A percentile compares a stretch with the other conserved stretches of the same genome.
Evolutionary conservation across 2,113 vertebrate genomes (phyloP).

Genomic region (Orcinus orca): DNA sequence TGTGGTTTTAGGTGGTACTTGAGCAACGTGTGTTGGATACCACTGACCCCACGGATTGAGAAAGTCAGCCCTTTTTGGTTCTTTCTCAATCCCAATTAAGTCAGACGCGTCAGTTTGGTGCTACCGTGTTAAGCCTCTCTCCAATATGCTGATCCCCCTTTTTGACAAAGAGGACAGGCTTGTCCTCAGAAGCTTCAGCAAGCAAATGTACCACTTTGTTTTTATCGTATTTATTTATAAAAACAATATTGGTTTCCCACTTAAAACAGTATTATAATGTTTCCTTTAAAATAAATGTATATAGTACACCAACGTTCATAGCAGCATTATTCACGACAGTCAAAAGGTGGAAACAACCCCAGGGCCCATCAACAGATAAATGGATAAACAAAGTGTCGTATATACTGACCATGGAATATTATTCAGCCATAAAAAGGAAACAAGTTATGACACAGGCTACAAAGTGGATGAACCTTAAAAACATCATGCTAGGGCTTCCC

Average conservation of each 20-base stretch:
- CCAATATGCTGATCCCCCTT: background rate
- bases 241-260: background rate
- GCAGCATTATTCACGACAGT: background rate
- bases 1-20: background rate
- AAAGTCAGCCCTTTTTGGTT: background rate
- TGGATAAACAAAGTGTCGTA: background rate
- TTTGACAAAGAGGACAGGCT: background rate
- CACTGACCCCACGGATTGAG: background rate
- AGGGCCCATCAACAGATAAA: background rate
- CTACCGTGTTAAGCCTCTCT: background rate
- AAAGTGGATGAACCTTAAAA: background rate
- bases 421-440: background rate
- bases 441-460: background rate
- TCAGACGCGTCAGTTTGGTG: background rate
- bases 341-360: background rate
- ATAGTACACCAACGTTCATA: background rate
- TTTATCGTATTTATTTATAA: background rate
- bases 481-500: background rate
- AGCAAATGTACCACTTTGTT: background rate
- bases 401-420: background rate
- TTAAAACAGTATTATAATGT: background rate
- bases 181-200: background rate
- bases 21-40: background rate
- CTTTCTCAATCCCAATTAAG: background rate
- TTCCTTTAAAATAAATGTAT: constrained; percentile 17